Evolutionary conservation across 2,113 vertebrate species (phyloP).

Genomic region (Callorhinus ursinus): DNA sequence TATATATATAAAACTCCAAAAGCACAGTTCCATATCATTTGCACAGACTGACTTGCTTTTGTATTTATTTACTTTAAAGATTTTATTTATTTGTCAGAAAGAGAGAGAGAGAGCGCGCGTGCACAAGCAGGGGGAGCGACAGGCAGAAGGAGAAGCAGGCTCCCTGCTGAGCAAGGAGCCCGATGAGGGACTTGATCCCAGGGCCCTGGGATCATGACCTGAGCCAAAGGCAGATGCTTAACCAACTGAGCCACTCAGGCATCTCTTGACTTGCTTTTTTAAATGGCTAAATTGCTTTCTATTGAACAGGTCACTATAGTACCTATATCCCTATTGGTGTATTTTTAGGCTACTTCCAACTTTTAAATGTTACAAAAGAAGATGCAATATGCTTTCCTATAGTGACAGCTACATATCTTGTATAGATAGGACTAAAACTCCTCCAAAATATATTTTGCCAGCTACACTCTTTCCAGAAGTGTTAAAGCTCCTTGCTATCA

Average conservation of each 20-base stretch:
- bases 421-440: not conserved
- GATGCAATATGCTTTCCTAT: not conserved
- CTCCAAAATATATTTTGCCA: not conserved
- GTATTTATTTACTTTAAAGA: not conserved
- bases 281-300: not conserved
- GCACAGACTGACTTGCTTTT: not conserved
- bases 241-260: too few species aligned
- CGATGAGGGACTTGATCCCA: too few species aligned
- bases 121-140: too few species aligned
- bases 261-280: not conserved
- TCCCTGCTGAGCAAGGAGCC: too few species aligned
- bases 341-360: not conserved
- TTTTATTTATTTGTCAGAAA: too few species aligned
- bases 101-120: too few species aligned
- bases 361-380: not conserved
- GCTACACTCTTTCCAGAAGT: not conserved
- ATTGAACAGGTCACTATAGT: not conserved
- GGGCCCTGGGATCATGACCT: too few species aligned
- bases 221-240: too few species aligned
- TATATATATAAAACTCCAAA: not conserved
- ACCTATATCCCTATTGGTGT: not conserved
- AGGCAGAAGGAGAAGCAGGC: too few species aligned
- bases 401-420: not conserved
- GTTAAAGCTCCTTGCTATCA: not conserved
- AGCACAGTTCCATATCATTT: not conserved